Base-by-base conservation (phyloP, 2,888 invertebrate genomes). In the Brenthis ino region DNA sequence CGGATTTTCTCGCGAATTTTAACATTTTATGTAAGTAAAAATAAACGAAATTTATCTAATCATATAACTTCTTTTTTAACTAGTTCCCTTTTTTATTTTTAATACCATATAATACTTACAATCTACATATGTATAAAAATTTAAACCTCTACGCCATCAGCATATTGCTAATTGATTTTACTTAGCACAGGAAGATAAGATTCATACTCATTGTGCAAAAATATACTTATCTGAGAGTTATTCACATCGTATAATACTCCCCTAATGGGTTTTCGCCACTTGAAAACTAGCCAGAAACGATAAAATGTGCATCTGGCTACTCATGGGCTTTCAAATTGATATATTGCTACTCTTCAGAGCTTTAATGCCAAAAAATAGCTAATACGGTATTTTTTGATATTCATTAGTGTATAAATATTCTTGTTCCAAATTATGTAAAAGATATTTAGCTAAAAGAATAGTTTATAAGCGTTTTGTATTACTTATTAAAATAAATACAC, bases 211-310 rank as follows among this genome's bases (percentile, higher is more conserved):
- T 68, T 65, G 77, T 78, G 82, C 85, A 82, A 85, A 86, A 85
- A 83, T 83, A 84, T 70, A 74, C 74, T 77, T 85, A 87, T 87
- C 85, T 74, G 71, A 72, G 75, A 80, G 82, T 84, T 86, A 87
- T 84, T 85, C 82, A 81, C 82, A 83, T 82, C 83, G 82, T 83
- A 81, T 85, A 86, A 88, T 87, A 86, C 81, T 79, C 82, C 85
- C 82, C 87, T 91, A 91, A 92, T 92, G 91, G 88, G 77, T 83
- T 87, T 87, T 86, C 82, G 79, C 83, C 89, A 91, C 92, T 92
- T 91, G 92, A 92, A 85, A 89, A 91, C 90, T 91, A 87, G 89
- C 89, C 90, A 89, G 87, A 85, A 86, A 82, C 84, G 90, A 91
- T 91, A 90, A 89, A 87, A 82, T 79, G 82, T 80, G 82, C 91